A percentile compares a stretch with the other conserved stretches of the same genome.
phyloP scores from a whole-genome alignment of 2,888 invertebrate genomes.

The Drosophila emarginata region DNA sequence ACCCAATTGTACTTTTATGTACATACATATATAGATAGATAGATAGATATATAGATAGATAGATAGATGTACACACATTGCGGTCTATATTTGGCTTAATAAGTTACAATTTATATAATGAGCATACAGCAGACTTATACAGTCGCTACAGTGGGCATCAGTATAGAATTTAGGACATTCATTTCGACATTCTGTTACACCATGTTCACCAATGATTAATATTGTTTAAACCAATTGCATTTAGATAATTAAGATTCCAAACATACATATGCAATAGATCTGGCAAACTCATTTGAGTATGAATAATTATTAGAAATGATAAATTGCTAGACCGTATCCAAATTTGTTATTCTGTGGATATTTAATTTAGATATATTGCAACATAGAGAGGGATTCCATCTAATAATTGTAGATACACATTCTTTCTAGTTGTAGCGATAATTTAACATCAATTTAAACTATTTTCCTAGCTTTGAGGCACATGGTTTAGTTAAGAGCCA shows the following conservation, averaged over 20 bases:
- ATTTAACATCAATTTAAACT: neutral
- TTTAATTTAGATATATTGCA: neutral
- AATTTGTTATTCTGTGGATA: neutral
- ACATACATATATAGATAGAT: neutral
- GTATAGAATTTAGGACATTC: neutral
- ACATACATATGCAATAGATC: neutral
- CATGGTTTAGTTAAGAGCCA: neutral
- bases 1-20: conserved; percentile 7
- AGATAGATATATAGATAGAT: neutral
- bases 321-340: neutral
- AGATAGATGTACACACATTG: conserved; percentile 6
- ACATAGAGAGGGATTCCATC: neutral
- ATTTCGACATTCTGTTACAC: neutral
- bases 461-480: neutral
- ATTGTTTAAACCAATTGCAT: neutral
- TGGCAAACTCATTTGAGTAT: neutral
- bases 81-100: conserved; percentile 22
- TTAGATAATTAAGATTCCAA: neutral
- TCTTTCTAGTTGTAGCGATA: neutral
- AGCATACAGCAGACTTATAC: neutral
- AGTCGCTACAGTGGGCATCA: conserved; percentile 1
- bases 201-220: neutral
- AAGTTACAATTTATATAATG: conserved; percentile 4
- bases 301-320: too few relatives aligned
- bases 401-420: neutral